These are phyloP conservation scores for Saxidomus purpurata DNA, from an alignment of 1,140 invertebrate genomes.

Conservation along the genomic window DNA sequence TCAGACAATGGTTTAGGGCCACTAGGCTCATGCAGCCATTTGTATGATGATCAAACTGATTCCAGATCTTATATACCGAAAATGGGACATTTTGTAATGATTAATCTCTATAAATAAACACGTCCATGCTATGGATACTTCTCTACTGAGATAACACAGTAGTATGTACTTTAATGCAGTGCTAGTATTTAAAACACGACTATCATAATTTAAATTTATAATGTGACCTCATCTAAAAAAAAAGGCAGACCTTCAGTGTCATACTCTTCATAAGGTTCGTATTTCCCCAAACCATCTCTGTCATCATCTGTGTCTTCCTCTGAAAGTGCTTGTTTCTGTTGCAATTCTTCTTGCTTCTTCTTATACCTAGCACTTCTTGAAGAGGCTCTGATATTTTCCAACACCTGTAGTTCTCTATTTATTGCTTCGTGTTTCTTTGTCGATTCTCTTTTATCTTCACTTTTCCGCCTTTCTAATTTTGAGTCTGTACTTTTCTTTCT, in stretches of 20 bases:
- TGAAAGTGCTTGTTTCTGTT: slow-evolving; percentile 18
- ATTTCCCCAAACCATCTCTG: slow-evolving; percentile 20
- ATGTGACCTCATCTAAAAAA: too few species aligned
- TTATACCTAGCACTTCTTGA: slow-evolving; percentile 44
- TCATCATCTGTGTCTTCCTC: slow-evolving; percentile 51
- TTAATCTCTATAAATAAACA: too few species aligned
- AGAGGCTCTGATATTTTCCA: slow-evolving; percentile 45
- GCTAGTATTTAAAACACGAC: too few species aligned
- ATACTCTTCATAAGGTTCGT: slow-evolving; percentile 28
- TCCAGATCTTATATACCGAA: too few species aligned
- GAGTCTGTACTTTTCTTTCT: slow-evolving; percentile 12
- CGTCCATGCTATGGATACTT: too few species aligned
- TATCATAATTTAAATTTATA: too few species aligned
- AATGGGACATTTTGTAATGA: too few species aligned
- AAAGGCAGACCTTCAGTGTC: slow-evolving; percentile 33
- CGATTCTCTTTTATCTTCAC: neutral
- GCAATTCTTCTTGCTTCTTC: slow-evolving; percentile 54
- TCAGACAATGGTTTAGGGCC: too few species aligned
- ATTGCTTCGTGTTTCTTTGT: slow-evolving; percentile 9
- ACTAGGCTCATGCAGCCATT: too few species aligned
- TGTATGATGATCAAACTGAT: too few species aligned
- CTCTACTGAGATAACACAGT: too few species aligned
- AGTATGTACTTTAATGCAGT: too few species aligned
- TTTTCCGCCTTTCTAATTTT: slow-evolving; percentile 3
- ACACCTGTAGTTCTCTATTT: slow-evolving; percentile 46